phyloP scores from a whole-genome alignment of 2,797 vertebrate species.

The Anniella stebbinsi region DNA sequence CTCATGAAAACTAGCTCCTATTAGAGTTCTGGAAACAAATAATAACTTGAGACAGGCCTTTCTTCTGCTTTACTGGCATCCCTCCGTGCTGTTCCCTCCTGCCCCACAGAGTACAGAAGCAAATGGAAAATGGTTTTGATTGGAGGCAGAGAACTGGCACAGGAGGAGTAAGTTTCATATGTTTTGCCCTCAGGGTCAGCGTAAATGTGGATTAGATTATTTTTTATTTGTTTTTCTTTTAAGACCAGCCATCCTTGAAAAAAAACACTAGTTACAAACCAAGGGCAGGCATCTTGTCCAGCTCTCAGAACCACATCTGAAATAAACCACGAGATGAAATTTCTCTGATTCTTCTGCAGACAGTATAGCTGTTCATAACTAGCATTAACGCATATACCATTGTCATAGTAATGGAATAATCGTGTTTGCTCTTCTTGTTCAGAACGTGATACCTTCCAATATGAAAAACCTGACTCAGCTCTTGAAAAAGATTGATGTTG shows the following conservation, averaged over 20 bases:
- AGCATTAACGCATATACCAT: background rate
- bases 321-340: background rate
- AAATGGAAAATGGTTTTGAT: background rate
- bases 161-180: background rate
- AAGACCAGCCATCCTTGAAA: background rate
- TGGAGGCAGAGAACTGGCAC: background rate
- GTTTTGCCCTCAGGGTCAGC: background rate
- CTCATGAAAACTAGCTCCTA: background rate
- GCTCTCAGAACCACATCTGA: background rate
- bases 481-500: background rate
- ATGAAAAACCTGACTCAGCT: background rate
- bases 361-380: background rate
- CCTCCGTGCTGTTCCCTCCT: no score
- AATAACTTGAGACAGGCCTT: background rate
- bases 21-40: background rate
- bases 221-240: background rate
- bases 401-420: background rate
- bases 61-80: fast-evolving
- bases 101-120: background rate
- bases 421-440: background rate
- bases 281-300: background rate
- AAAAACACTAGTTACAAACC: background rate
- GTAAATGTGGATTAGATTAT: background rate
- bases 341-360: background rate
- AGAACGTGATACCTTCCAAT: background rate